Evolutionary conservation across 2,888 invertebrate species (phyloP), one percentile per base, ranked within the genome.

Genomic region (Sphinx pinastri): DNA sequence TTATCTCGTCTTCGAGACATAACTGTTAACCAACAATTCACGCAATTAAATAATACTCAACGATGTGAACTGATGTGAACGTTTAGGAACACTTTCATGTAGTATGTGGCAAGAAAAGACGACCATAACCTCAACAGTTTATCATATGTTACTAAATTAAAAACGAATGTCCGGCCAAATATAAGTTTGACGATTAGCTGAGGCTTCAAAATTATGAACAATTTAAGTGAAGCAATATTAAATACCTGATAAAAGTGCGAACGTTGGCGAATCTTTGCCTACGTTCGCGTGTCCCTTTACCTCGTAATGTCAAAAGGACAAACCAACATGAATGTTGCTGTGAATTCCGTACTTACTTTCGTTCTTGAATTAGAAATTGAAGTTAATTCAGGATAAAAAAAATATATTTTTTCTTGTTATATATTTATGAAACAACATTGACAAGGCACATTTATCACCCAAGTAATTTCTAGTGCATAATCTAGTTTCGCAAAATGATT

Each of bases 1-100:
- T 88, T 84, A 94, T 95, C 78, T 96, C 96, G 94, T 95, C 96
- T 92, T 77, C 93, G 91, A 83, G 94, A 93, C 94, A 94, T 94
- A 81, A 83, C 93, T 94, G 88, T 71, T 73, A 71, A 80, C 54
- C 63, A 81, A 81, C 78, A 78, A 74, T 38, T 74, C 74, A 78
- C 72, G 73, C 75, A 71, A 76, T 63, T 63, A 47, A 49, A 7
- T 16, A 45, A n/a, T n/a, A 10, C 31, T 58, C 38, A 49, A 6
- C 19, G 13, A 19, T 19, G 25, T 25, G 0, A 12, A 51, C 14
- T 51, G 51, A 51, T 51, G 12, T 51, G 68, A 77, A 77, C 72
- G 69, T 67, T 72, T 74, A 71, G 67, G 57, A 71, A 57, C 70
- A 71, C 69, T 67, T 82, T 80, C 73, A 68, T 81, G 76, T 79